phyloP scores from a whole-genome alignment of 37 sponge, comb jelly and placozoan species.

The Oscarella lobularis region DNA sequence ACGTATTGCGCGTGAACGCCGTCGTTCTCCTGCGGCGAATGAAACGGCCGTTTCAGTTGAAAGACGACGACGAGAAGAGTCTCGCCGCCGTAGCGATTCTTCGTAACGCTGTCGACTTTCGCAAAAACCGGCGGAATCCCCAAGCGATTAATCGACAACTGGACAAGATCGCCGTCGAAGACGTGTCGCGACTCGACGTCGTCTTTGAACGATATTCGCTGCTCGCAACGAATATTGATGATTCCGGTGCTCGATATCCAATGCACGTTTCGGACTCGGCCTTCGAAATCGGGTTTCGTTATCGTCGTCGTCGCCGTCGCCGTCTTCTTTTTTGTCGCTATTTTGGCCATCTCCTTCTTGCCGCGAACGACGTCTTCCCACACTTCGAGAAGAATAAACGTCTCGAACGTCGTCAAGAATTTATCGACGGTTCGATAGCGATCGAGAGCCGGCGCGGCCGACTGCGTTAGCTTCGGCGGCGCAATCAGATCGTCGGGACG shows the following conservation, averaged over 20 bases:
- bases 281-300: too few species aligned
- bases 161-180: background rate
- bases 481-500: background rate
- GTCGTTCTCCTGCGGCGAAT: slow-evolving; percentile 1
- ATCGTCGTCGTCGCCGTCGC: background rate
- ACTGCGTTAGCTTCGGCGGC: too few species aligned
- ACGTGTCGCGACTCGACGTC: background rate
- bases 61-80: too few species aligned
- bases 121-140: background rate
- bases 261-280: too few species aligned
- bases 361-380: background rate
- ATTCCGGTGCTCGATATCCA: too few species aligned
- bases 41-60: too few species aligned
- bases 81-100: too few species aligned
- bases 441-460: too few species aligned
- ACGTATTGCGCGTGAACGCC: slow-evolving; percentile 15
- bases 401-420: background rate
- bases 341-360: too few species aligned
- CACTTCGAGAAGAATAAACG: background rate
- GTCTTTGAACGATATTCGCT: background rate
- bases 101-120: background rate
- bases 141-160: too few species aligned
- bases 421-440: too few species aligned
- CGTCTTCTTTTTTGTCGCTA: background rate
- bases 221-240: background rate